Evolutionary conservation across 2,888 invertebrate genomes (phyloP).

Genomic region (Celastrina argiolus): DNA sequence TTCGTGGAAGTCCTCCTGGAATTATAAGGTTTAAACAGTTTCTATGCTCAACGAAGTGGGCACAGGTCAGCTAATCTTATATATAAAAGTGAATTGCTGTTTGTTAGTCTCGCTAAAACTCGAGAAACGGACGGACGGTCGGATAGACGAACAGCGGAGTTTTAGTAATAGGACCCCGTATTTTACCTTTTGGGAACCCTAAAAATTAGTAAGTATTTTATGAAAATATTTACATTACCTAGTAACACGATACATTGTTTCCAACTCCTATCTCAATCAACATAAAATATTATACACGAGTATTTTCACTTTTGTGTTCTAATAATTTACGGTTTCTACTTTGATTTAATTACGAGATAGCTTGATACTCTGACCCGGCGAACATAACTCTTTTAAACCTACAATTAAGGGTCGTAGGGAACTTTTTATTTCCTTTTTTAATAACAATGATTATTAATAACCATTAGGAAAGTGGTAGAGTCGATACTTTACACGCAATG

Average conservation of each 20-base stretch:
- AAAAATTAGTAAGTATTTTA: background rate
- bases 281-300: slow-evolving; percentile 25
- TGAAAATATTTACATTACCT: background rate
- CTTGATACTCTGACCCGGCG: slow-evolving; percentile 2
- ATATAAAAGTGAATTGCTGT: too few relatives aligned
- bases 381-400: slow-evolving; percentile 2
- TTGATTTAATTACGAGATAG: slow-evolving; percentile 12
- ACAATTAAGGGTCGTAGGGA: slow-evolving; percentile 13
- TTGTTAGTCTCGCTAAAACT: too few relatives aligned
- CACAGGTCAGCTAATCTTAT: too few relatives aligned
- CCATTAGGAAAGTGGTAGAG: slow-evolving; percentile 6
- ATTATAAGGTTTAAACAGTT: too few relatives aligned
- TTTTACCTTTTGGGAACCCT: background rate
- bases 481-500: slow-evolving; percentile 19
- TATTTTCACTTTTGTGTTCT: slow-evolving; percentile 24
- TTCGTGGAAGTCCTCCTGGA: too few relatives aligned
- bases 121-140: too few relatives aligned
- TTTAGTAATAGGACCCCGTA: too few relatives aligned
- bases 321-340: slow-evolving; percentile 8
- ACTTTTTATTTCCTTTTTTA: background rate
- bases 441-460: slow-evolving; percentile 6
- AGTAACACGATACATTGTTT: background rate
- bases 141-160: too few relatives aligned
- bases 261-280: background rate
- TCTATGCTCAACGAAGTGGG: too few relatives aligned